A percentile compares a stretch with the other conserved stretches of the same genome.
Conservation (phyloP, 2,797 vertebrate species). For the Muraenolepis orangiensis region DNA sequence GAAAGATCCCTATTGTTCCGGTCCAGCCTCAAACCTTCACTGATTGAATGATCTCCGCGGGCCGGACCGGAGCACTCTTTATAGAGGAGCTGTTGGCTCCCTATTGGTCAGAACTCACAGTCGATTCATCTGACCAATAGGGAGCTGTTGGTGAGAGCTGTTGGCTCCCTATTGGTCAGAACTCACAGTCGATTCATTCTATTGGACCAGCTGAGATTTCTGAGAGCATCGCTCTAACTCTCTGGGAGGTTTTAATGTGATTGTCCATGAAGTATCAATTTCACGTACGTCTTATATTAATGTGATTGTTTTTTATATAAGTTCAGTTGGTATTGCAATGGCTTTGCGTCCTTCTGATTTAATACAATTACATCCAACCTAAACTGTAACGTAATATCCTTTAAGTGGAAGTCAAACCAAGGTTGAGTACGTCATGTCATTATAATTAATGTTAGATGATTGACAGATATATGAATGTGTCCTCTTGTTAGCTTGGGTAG, state of each 20-base stretch:
- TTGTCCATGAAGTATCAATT: not conserved
- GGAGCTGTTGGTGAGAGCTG: too few species aligned
- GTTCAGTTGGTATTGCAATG: not conserved
- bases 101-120: too few species aligned
- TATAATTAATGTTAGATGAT: not conserved
- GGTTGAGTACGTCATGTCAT: not conserved
- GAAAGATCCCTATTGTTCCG: slow-evolving; percentile 71
- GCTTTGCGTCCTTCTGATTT: too few species aligned
- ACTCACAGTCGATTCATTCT: slow-evolving; percentile 87
- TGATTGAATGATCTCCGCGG: slow-evolving; percentile 39
- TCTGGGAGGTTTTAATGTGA: not conserved
- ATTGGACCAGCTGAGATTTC: slow-evolving; percentile 63
- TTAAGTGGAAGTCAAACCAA: not conserved
- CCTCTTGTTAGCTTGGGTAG: not conserved
- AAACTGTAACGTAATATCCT: not conserved
- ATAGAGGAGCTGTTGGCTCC: slow-evolving; percentile 47
- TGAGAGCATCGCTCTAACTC: not conserved
- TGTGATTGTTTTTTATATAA: not conserved
- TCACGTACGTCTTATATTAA: not conserved
- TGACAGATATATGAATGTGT: not conserved
- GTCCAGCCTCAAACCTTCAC: slow-evolving; percentile 1
- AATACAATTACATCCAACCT: too few species aligned
- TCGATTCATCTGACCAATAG: too few species aligned
- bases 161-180: too few species aligned
- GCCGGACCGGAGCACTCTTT: slow-evolving; percentile 59